These are phyloP conservation scores for Caenorhabditis doughertyi DNA, from an alignment of 2,888 invertebrate genomes.

Conservation along the genomic window DNA sequence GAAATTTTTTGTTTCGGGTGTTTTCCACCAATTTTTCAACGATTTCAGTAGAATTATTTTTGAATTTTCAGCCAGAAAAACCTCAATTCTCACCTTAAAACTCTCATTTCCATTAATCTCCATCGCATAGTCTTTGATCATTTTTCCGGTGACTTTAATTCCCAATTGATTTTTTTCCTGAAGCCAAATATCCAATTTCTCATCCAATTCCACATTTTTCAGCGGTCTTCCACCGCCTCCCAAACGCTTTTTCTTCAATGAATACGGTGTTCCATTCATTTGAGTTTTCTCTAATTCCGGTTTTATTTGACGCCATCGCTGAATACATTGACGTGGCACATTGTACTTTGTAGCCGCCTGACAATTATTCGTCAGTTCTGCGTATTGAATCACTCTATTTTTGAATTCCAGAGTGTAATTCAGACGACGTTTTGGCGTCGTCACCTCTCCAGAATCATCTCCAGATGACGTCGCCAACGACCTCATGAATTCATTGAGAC, in stretches of 20 bases:
- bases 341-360: not conserved
- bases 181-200: slow-evolving; percentile 25
- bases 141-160: slow-evolving; percentile 7
- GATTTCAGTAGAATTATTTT: no score
- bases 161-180: no score
- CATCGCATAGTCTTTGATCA: slow-evolving; percentile 18
- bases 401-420: slow-evolving; percentile 34
- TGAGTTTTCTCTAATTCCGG: not conserved
- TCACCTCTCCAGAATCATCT: not conserved
- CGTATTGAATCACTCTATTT: slow-evolving; percentile 18
- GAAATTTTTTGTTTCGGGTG: not conserved
- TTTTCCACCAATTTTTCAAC: not conserved
- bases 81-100: slow-evolving; percentile 24
- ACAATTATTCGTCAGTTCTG: slow-evolving; percentile 18
- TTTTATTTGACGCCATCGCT: slow-evolving; percentile 1
- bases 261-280: not conserved
- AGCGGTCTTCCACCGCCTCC: slow-evolving; percentile 21
- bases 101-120: not conserved
- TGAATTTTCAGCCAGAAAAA: no score
- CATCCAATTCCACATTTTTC: slow-evolving; percentile 33
- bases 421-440: not conserved
- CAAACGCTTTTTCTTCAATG: slow-evolving; percentile 11
- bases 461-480: not conserved
- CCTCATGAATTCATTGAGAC: no score
- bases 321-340: slow-evolving; percentile 21